Conservation (phyloP, 2,888 invertebrate genomes). For the Shargacucullia verbasci region DNA sequence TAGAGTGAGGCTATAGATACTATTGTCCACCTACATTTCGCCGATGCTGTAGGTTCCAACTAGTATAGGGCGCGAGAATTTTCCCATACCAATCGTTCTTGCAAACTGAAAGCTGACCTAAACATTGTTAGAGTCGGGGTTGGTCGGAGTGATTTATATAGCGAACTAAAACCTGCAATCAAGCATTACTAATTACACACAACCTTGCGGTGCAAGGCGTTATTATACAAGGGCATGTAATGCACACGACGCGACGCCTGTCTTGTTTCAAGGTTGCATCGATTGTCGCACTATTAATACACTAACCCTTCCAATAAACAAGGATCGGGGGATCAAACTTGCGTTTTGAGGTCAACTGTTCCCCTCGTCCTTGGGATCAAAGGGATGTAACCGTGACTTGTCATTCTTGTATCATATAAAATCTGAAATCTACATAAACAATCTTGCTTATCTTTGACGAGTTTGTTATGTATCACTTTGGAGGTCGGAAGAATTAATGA, state of each 20-base stretch:
- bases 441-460: constrained; percentile 7
- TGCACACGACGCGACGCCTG: constrained; percentile 18
- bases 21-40: too few relatives aligned
- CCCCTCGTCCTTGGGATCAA: constrained; percentile 29
- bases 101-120: too few relatives aligned
- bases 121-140: too few relatives aligned
- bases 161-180: background rate
- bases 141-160: too few relatives aligned
- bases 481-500: too few relatives aligned
- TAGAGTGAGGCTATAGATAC: too few relatives aligned
- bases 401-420: constrained; percentile 35
- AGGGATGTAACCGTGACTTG: constrained; percentile 37
- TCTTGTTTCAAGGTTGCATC: constrained; percentile 30
- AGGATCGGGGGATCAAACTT: constrained; percentile 20
- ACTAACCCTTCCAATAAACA: constrained; percentile 31
- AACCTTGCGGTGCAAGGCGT: constrained; percentile 18
- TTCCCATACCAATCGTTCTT: too few relatives aligned
- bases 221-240: constrained; percentile 22
- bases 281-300: constrained; percentile 47
- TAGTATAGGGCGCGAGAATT: too few relatives aligned
- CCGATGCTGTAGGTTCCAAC: too few relatives aligned
- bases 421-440: constrained; percentile 30
- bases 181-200: constrained; percentile 20
- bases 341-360: constrained; percentile 18
- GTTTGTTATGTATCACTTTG: too few relatives aligned